Evolutionary conservation across 2,797 vertebrate species (phyloP).

Genomic region (Bovichtus diacanthus): DNA sequence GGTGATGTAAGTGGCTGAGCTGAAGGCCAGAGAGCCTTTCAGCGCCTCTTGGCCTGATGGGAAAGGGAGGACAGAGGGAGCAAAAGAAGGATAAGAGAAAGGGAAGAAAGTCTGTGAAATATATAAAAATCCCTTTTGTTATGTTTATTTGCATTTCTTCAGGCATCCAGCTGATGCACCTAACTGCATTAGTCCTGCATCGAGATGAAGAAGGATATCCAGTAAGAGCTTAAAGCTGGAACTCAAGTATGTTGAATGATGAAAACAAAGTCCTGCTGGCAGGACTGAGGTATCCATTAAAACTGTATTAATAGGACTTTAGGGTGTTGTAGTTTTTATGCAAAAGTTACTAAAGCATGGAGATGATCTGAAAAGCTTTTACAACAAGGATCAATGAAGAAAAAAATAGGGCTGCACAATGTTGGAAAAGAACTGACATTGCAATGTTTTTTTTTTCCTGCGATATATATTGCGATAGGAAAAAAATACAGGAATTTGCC

Average conservation of each 20-base stretch:
- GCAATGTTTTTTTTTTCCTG: too few species aligned
- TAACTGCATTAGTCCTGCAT: neutral
- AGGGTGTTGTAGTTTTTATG: conserved; percentile 8
- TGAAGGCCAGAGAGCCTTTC: conserved; percentile 44
- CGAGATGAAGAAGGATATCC: neutral
- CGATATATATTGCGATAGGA: too few species aligned
- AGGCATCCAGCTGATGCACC: neutral
- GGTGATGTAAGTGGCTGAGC: conserved; percentile 41
- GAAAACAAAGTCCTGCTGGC: conserved; percentile 31
- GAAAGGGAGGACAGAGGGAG: conserved; percentile 30
- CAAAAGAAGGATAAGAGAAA: neutral
- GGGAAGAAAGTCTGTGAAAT: neutral
- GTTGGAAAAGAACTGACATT: too few species aligned
- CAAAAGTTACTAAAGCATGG: conserved; percentile 16
- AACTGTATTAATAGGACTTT: conserved; percentile 30
- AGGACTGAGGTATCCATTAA: conserved; percentile 17
- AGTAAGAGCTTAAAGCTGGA: neutral
- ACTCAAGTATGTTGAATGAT: neutral
- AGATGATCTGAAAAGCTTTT: neutral
- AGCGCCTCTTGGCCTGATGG: conserved; percentile 29
- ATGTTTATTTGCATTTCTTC: too few species aligned
- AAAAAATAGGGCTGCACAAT: too few species aligned
- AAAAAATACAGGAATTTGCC: too few species aligned
- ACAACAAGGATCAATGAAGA: too few species aligned
- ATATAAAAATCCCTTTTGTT: neutral